These are phyloP conservation scores for Paelopatides confundens DNA, from an alignment of 53 echinoderm and acorn worm genomes.

Conservation along the genomic window DNA sequence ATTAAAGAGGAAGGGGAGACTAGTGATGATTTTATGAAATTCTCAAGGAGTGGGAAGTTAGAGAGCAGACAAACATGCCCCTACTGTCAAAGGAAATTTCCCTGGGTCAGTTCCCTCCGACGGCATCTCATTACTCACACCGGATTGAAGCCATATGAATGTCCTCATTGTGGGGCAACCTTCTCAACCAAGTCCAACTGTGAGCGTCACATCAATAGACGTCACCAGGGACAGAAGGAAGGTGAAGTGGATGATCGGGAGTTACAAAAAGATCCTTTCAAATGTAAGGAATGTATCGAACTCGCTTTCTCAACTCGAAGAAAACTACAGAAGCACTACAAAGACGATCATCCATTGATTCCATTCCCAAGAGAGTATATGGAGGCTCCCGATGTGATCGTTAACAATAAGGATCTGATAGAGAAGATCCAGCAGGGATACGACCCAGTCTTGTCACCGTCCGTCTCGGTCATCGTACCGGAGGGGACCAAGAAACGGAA, in stretches of 20 bases:
- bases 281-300: constrained; percentile 81
- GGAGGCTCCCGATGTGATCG: constrained; percentile 49
- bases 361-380: constrained; percentile 78
- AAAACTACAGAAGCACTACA: constrained; percentile 86
- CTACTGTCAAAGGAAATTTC: constrained; percentile 92
- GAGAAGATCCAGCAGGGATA: constrained; percentile 49
- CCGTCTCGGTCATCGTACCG: constrained; percentile 49
- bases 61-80: constrained; percentile 90
- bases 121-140: constrained; percentile 97
- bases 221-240: constrained; percentile 69
- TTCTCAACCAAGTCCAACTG: constrained; percentile 99
- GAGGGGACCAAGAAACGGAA: constrained; percentile 57
- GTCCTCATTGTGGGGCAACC: constrained; percentile 90
- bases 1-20: constrained; percentile 42
- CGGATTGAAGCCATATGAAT: constrained; percentile 95
- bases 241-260: not conserved
- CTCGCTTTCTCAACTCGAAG: constrained; percentile 78
- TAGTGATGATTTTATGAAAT: constrained; percentile 61
- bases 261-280: constrained; percentile 73
- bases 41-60: constrained; percentile 57
- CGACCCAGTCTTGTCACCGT: constrained; percentile 38
- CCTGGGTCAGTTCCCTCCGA: constrained; percentile 96
- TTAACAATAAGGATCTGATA: constrained; percentile 45
- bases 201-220: constrained; percentile 93
- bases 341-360: constrained; percentile 70